Conservation (phyloP, 2,888 invertebrate species). For the Leucophora obtusa region DNA sequence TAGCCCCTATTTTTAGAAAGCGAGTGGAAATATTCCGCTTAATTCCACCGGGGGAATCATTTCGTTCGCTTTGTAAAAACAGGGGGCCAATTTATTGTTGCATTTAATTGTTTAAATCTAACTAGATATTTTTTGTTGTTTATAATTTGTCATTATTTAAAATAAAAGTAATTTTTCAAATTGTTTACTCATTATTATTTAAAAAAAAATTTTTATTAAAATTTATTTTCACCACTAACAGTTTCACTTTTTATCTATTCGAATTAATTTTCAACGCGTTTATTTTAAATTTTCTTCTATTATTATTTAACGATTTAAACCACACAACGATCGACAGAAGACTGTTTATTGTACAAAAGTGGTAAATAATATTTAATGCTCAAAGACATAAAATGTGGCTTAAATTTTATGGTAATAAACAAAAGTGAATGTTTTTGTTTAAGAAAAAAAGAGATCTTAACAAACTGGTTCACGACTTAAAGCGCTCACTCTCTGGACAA, state of each 20-base stretch:
- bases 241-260: slow-evolving; percentile 27
- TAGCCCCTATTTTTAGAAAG: too few relatives aligned
- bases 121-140: too few relatives aligned
- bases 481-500: neutral
- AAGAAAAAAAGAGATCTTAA: slow-evolving; percentile 42
- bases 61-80: too few relatives aligned
- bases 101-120: too few relatives aligned
- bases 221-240: slow-evolving; percentile 8
- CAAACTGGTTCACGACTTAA: slow-evolving; percentile 48
- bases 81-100: too few relatives aligned
- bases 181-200: neutral
- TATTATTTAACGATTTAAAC: slow-evolving; percentile 43
- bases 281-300: neutral
- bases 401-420: slow-evolving; percentile 49
- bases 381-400: slow-evolving; percentile 41
- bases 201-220: neutral
- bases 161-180: neutral
- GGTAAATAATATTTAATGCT: slow-evolving; percentile 50
- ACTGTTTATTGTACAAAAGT: slow-evolving; percentile 54
- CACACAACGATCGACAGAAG: slow-evolving; percentile 53
- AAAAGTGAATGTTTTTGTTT: slow-evolving; percentile 50
- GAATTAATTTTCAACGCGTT: slow-evolving; percentile 5
- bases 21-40: too few relatives aligned
- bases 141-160: neutral
- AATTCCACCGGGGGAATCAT: too few relatives aligned